Base-by-base conservation (phyloP, 2,113 vertebrate genomes). In the Aegotheles bennettii region DNA sequence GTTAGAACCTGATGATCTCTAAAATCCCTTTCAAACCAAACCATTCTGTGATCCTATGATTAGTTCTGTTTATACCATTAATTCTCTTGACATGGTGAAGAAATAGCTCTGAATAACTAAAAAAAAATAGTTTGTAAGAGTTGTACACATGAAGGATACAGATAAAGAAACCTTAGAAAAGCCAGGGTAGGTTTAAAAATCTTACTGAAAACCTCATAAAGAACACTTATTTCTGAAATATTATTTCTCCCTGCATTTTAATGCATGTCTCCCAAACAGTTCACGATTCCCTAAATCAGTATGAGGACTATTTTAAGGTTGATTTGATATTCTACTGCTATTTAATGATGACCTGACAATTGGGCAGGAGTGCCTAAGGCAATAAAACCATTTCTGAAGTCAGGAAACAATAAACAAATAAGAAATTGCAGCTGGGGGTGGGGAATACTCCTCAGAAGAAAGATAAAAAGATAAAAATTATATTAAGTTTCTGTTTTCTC, bases 361-460 rank as follows among this genome's bases (percentile, higher is more conserved):
- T 82, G 45, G 4, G 7, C 80, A 92, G 61, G 51, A 79, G 36
- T 68, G 63, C 59, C 89, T 73, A 57, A 94, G 95, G 68, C 70
- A 94, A 93, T 87, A 94, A 95, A 94, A 21, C 33, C 67, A 92
- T 36, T 88, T 96, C 83, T 59, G 40, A 87, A 95, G 85, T 78
- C 35, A 82, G 53, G 20, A 21, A 73, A 42, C 54, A 26, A 6
- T 13, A 9, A 38, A 23, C 4, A 78, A 67, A 74, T 29, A 3
- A 29, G 50, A 43, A 29, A 53, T 1, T 47, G 33, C 26, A 24
- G 9, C 14, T 6, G 2, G 24, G 1, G 5, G 25, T 68, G 26
- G 10, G 51, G 42, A 42, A 71, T 16, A 83, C 31, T 82, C 40
- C 65, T 19, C 35, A 54, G 29, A 90, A 92, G 81, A 57, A 64